phyloP scores from a whole-genome alignment of 2,113 vertebrate species.

The Tenebrosternarchus preto region DNA sequence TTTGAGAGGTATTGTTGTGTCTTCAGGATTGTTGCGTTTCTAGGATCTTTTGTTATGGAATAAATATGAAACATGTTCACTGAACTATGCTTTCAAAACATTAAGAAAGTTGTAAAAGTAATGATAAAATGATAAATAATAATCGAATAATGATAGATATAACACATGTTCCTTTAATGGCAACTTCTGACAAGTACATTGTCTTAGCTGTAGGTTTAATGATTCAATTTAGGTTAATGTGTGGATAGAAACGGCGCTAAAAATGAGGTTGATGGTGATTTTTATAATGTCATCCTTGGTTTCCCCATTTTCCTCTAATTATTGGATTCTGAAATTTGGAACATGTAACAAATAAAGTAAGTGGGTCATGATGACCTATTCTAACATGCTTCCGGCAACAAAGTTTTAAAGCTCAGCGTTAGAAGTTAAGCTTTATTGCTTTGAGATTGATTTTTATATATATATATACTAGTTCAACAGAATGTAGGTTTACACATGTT shows the following conservation, averaged over 20 bases:
- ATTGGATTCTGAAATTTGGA: constrained; percentile 48
- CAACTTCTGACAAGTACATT: neutral
- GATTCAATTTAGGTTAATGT: constrained; percentile 25
- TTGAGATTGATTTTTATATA: neutral
- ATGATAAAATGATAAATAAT: no score
- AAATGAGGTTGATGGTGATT: constrained; percentile 14
- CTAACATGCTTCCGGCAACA: constrained; percentile 21
- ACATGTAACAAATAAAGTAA: constrained; percentile 47
- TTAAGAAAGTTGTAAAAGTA: neutral
- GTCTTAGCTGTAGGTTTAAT: constrained; percentile 4
- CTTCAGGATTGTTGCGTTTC: no score
- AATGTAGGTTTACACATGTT: neutral
- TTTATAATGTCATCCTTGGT: neutral
- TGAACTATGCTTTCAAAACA: neutral
- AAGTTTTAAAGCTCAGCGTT: constrained; percentile 12
- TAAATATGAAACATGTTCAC: no score
- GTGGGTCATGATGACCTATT: constrained; percentile 43
- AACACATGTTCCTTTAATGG: neutral
- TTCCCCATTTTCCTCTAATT: constrained; percentile 29
- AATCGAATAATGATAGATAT: no score
- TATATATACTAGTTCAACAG: neutral
- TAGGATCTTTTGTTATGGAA: no score
- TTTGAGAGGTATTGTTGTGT: no score
- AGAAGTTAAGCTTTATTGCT: constrained; percentile 6
- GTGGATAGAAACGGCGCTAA: constrained; percentile 1